phyloP scores from a whole-genome alignment of 37 sponge, comb jelly and placozoan species.

The Petrosia ficiformis region DNA sequence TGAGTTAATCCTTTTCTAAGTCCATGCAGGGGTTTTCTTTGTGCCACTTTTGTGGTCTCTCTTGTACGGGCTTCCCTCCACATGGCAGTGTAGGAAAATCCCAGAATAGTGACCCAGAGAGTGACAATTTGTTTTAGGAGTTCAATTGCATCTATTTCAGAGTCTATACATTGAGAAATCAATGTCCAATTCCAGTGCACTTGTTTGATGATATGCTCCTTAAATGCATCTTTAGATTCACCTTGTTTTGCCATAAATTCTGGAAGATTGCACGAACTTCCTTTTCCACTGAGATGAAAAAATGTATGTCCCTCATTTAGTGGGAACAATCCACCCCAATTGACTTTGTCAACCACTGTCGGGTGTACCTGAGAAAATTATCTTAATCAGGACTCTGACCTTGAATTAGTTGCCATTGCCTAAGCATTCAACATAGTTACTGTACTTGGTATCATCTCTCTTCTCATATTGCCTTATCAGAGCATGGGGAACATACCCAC shows the following conservation, averaged over 20 bases:
- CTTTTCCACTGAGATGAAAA: conserved; percentile 34
- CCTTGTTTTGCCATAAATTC: background rate
- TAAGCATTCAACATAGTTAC: conserved; percentile 28
- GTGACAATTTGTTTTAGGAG: conserved; percentile 17
- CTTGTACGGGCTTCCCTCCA: conserved; percentile 47
- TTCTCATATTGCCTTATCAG: conserved; percentile 32
- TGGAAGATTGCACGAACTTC: background rate
- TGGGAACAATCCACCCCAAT: conserved; percentile 50
- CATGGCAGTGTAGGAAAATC: conserved; percentile 35
- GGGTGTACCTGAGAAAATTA: conserved; percentile 21
- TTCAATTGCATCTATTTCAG: conserved; percentile 20
- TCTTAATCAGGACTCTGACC: background rate
- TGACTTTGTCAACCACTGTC: conserved; percentile 31
- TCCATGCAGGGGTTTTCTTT: conserved; percentile 14
- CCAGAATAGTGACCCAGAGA: conserved; percentile 50
- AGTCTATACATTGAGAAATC: conserved; percentile 28
- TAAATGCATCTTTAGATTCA: background rate
- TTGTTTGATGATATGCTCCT: background rate
- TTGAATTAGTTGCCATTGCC: conserved; percentile 41
- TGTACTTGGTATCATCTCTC: conserved; percentile 13
- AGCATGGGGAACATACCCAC: conserved; percentile 39
- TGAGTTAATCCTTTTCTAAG: conserved; percentile 32
- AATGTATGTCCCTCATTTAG: conserved; percentile 30
- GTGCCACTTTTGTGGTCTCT: background rate
- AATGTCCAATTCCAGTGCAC: conserved; percentile 45